A percentile compares a stretch with the other conserved stretches of the same genome.
These are phyloP conservation scores for Habroteleia sp. DNA, from an alignment of 2,888 invertebrate species.

Conservation along the genomic window DNA sequence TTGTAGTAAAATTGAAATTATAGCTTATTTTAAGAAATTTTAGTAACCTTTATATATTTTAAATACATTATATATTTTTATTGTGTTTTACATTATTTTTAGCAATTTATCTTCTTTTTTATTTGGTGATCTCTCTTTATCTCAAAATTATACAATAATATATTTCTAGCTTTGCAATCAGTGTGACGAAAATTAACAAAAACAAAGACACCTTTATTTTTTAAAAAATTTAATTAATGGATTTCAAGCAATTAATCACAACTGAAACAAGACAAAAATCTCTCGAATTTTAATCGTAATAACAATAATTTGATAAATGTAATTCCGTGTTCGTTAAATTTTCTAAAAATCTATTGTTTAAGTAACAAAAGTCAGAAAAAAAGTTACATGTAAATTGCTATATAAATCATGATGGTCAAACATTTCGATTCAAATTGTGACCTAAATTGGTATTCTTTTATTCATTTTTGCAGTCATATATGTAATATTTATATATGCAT, in stretches of 20 bases:
- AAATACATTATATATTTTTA: background rate
- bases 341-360: slow-evolving; percentile 19
- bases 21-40: background rate
- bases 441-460: slow-evolving; percentile 50
- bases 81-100: too few species aligned
- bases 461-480: slow-evolving; percentile 45
- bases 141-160: too few species aligned
- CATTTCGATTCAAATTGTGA: slow-evolving; percentile 59
- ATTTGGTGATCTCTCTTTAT: too few species aligned
- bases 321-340: slow-evolving; percentile 4
- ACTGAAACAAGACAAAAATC: slow-evolving; percentile 9
- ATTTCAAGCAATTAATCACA: slow-evolving; percentile 12
- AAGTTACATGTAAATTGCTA: slow-evolving; percentile 44
- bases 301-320: slow-evolving; percentile 36
- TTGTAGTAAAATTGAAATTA: slow-evolving; percentile 19
- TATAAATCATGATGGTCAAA: slow-evolving; percentile 54
- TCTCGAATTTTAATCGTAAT: background rate
- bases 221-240: slow-evolving; percentile 23
- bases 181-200: slow-evolving; percentile 1
- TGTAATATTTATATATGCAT: slow-evolving; percentile 59
- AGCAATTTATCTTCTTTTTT: too few species aligned
- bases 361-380: slow-evolving; percentile 26
- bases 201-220: background rate
- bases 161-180: too few species aligned
- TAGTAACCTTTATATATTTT: background rate